These are phyloP conservation scores for Apomyelois bistriatella DNA, from an alignment of 2,888 invertebrate genomes.

Conservation along the genomic window DNA sequence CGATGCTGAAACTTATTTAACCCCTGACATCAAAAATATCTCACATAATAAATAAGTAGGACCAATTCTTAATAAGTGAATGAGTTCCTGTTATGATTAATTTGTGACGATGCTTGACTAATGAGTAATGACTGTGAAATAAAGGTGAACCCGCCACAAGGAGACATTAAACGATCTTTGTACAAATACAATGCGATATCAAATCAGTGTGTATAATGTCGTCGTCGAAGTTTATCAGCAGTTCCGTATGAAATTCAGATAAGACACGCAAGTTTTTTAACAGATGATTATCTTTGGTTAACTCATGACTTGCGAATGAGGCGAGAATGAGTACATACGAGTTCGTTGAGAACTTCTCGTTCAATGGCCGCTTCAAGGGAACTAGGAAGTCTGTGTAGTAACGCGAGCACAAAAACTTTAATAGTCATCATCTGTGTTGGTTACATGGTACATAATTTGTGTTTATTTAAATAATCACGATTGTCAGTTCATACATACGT, in stretches of 20 bases:
- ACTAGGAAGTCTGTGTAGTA: conserved; percentile 54
- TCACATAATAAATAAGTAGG: no score
- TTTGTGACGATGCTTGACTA: no score
- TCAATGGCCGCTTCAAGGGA: conserved; percentile 53
- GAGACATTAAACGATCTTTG: not conserved
- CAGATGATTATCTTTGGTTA: not conserved
- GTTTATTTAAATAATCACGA: conserved; percentile 56
- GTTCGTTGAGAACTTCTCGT: conserved; percentile 50
- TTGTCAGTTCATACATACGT: conserved; percentile 51
- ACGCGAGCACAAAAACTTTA: conserved; percentile 42
- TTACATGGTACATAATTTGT: conserved; percentile 25
- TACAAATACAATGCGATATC: conserved; percentile 1
- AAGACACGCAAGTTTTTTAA: not conserved
- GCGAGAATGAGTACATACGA: conserved; percentile 18
- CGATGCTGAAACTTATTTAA: no score
- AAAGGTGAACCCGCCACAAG: not conserved
- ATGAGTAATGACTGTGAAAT: not conserved
- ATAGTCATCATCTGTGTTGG: conserved; percentile 33
- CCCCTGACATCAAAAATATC: no score
- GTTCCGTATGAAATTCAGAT: conserved; percentile 10
- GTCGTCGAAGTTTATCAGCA: not conserved
- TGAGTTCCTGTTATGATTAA: no score
- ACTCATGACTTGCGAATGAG: conserved; percentile 2
- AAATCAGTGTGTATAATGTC: not conserved
- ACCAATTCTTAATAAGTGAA: no score